Evolutionary conservation across 2,797 vertebrate genomes (phyloP).

Genomic region (Pantherophis vulpinus): DNA sequence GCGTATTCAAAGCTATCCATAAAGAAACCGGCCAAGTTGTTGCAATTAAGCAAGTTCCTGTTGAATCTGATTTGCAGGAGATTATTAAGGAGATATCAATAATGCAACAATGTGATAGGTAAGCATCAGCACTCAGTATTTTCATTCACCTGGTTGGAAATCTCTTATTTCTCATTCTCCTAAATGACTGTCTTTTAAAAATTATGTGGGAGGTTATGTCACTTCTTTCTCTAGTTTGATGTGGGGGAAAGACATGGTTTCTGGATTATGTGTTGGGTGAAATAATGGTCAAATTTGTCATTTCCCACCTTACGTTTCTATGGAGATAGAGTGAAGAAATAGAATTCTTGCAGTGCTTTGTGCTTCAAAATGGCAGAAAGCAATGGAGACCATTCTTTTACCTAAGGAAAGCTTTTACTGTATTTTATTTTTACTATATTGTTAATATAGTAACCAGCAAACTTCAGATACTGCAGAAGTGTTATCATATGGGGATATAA

Average conservation of each 20-base stretch:
- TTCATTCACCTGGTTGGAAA: background rate
- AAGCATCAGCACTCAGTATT: background rate
- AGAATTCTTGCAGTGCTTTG: background rate
- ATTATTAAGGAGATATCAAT: constrained; percentile 98
- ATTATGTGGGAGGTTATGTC: background rate
- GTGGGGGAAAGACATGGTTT: background rate
- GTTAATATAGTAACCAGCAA: background rate
- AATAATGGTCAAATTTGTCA: background rate
- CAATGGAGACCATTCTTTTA: background rate
- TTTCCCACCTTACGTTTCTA: background rate
- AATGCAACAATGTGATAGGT: constrained; percentile 98
- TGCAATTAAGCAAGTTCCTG: constrained; percentile 95
- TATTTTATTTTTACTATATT: background rate
- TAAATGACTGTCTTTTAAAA: fast-evolving
- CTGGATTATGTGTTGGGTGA: background rate
- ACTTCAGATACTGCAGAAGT: background rate
- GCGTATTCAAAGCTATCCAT: constrained; percentile 91
- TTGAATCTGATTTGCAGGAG: constrained; percentile 94
- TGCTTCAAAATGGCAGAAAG: background rate
- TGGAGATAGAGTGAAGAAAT: background rate
- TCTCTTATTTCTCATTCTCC: background rate
- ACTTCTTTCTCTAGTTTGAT: background rate
- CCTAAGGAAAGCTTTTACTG: background rate
- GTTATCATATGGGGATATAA: background rate
- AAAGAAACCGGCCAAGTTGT: constrained; percentile 95